A percentile compares a stretch with the other conserved stretches of the same genome.
Evolutionary conservation across 2,113 vertebrate genomes (phyloP).

Genomic region (Psittacara wagleri): DNA sequence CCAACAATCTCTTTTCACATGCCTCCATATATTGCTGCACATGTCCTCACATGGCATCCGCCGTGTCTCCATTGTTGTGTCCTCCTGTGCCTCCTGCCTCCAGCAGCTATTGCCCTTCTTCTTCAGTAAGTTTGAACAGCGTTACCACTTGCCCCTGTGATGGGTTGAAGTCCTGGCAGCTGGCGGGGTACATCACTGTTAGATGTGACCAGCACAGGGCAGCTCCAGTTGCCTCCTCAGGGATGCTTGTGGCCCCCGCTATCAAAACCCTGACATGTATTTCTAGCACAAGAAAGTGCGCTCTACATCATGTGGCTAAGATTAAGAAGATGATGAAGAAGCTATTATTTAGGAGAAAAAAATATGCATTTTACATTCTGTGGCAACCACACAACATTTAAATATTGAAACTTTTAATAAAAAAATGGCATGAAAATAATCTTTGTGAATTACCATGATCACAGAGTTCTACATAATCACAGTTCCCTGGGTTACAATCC

Average conservation of each 20-base stretch:
- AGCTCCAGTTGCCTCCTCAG: neutral
- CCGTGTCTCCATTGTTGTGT: neutral
- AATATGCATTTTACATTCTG: neutral
- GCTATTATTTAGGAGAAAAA: neutral
- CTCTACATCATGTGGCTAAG: neutral
- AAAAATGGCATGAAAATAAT: neutral
- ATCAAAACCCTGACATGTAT: fast-evolving
- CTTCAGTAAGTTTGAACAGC: neutral
- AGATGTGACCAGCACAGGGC: neutral
- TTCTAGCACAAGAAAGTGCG: fast-evolving
- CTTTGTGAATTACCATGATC: neutral
- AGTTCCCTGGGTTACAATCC: neutral
- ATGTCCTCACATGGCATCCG: fast-evolving
- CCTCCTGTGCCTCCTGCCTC: neutral
- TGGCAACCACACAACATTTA: neutral
- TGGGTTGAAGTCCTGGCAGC: neutral
- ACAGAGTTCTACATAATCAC: neutral
- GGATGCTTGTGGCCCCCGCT: fast-evolving
- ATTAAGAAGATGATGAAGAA: neutral
- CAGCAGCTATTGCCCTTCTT: neutral
- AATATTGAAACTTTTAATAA: neutral
- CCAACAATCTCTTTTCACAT: neutral
- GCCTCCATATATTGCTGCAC: neutral
- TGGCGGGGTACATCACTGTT: fast-evolving
- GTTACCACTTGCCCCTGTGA: fast-evolving